Evolutionary conservation across 2,797 vertebrate genomes (phyloP).

Genomic region (Lates japonicus): DNA sequence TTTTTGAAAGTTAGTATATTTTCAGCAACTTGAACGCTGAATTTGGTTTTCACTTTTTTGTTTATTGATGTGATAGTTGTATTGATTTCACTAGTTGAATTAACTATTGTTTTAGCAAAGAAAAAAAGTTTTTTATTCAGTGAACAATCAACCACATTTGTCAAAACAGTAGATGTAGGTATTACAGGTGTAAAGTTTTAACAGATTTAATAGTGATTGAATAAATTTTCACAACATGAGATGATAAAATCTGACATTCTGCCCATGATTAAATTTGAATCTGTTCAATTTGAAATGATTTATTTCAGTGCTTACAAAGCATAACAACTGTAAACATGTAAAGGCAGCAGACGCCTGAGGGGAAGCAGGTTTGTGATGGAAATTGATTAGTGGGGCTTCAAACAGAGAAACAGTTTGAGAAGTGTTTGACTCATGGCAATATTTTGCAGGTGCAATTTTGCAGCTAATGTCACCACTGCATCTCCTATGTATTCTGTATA

Average conservation of each 20-base stretch:
- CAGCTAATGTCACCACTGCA: slow-evolving; percentile 4
- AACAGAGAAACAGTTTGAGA: slow-evolving; percentile 35
- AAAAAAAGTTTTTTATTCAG: slow-evolving; percentile 6
- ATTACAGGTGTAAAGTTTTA: slow-evolving; percentile 34
- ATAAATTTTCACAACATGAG: slow-evolving; percentile 37
- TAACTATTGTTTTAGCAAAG: accelerated
- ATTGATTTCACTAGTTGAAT: neutral
- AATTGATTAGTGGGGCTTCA: slow-evolving; percentile 60
- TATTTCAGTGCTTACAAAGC: slow-evolving; percentile 31
- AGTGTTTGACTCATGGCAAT: slow-evolving; percentile 18
- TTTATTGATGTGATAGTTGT: neutral
- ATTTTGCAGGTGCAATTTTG: slow-evolving; percentile 24
- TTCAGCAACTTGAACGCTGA: neutral
- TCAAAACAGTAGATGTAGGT: slow-evolving; percentile 13
- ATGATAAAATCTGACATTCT: slow-evolving; percentile 58
- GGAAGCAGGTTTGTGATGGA: slow-evolving; percentile 47
- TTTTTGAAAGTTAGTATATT: neutral
- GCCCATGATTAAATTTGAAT: slow-evolving; percentile 55
- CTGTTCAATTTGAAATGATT: slow-evolving; percentile 53
- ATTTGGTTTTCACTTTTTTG: neutral
- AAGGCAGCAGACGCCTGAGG: slow-evolving; percentile 47
- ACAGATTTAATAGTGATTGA: neutral
- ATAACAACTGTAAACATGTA: slow-evolving; percentile 40
- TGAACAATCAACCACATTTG: slow-evolving; percentile 7
- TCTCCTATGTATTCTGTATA: neutral